phyloP scores from a whole-genome alignment of 2,888 invertebrate genomes.

The Eristalis tenax region DNA sequence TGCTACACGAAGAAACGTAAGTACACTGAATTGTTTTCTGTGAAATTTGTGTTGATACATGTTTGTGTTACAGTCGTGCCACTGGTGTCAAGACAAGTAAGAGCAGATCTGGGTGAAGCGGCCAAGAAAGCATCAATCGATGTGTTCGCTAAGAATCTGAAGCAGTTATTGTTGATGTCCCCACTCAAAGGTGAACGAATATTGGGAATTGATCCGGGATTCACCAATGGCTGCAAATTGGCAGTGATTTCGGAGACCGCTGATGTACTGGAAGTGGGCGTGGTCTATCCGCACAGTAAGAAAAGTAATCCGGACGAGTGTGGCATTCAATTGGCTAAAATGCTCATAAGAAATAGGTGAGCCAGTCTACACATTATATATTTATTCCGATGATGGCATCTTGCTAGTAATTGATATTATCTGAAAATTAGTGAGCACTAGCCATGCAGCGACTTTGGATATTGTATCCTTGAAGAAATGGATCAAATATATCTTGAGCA shows the following conservation, averaged over 20 bases:
- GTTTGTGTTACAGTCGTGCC: slow-evolving; percentile 83
- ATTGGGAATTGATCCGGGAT: slow-evolving; percentile 95
- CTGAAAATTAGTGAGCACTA: no score
- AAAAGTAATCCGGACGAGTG: slow-evolving; percentile 77
- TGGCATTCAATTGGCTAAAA: slow-evolving; percentile 79
- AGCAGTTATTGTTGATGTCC: slow-evolving; percentile 89
- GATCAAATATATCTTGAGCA: no score
- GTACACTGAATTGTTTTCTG: slow-evolving; percentile 75
- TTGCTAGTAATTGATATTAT: no score
- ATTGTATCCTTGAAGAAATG: no score
- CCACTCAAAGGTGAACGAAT: slow-evolving; percentile 91
- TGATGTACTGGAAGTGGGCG: slow-evolving; percentile 85
- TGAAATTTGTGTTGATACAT: neutral
- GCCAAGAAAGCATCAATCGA: slow-evolving; percentile 92
- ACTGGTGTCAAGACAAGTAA: slow-evolving; percentile 86
- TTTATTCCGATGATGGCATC: no score
- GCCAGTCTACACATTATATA: slow-evolving; percentile 35
- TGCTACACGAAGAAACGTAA: slow-evolving; percentile 83
- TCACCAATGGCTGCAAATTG: slow-evolving; percentile 92
- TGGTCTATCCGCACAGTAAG: slow-evolving; percentile 86
- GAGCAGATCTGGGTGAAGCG: slow-evolving; percentile 87
- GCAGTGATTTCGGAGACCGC: slow-evolving; percentile 90
- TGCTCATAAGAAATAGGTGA: slow-evolving; percentile 84
- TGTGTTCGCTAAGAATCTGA: slow-evolving; percentile 92
- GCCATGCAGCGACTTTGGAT: no score